phyloP scores from a whole-genome alignment of 2,797 vertebrate species.

The Arvicola amphibius region DNA sequence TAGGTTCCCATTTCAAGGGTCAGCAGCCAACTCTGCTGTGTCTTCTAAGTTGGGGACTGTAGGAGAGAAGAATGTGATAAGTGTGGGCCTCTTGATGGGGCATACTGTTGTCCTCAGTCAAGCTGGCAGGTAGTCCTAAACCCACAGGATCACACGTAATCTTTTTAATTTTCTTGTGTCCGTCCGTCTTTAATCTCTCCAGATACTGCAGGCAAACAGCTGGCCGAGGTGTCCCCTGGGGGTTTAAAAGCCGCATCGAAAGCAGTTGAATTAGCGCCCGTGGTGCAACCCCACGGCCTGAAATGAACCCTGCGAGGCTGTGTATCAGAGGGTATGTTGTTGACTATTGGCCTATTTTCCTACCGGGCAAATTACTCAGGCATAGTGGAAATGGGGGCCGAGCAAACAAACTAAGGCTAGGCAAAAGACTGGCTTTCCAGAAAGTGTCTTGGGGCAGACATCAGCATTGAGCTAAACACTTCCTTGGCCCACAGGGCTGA shows the following conservation, averaged over 20 bases:
- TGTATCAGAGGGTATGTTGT: constrained; percentile 86
- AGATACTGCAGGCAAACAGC: constrained; percentile 88
- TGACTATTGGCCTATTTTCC: constrained; percentile 85
- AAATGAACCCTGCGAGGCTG: constrained; percentile 88
- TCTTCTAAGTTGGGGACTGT: constrained; percentile 42
- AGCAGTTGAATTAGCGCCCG: constrained; percentile 87
- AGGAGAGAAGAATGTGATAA: constrained; percentile 9
- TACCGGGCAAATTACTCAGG: constrained; percentile 78
- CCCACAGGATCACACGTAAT: constrained; percentile 85
- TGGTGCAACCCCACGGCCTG: constrained; percentile 86
- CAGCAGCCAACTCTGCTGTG: constrained; percentile 24
- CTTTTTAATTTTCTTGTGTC: constrained; percentile 89
- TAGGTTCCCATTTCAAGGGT: constrained; percentile 14
- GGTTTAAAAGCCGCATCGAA: constrained; percentile 86
- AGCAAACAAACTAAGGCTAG: constrained; percentile 25
- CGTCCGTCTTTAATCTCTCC: constrained; percentile 88
- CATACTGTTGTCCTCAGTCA: constrained; percentile 76
- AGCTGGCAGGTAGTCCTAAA: constrained; percentile 82
- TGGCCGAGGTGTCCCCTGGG: constrained; percentile 84
- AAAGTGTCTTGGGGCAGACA: constrained; percentile 46
- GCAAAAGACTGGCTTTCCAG: constrained; percentile 47
- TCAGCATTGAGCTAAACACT: constrained; percentile 30
- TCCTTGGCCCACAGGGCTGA: constrained; percentile 43
- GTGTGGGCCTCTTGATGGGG: constrained; percentile 66
- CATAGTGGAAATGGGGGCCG: constrained; percentile 51